A percentile compares a stretch with the other conserved stretches of the same genome.
Evolutionary conservation across 2,113 vertebrate genomes (phyloP).

Genomic region (Phaethon lepturus): DNA sequence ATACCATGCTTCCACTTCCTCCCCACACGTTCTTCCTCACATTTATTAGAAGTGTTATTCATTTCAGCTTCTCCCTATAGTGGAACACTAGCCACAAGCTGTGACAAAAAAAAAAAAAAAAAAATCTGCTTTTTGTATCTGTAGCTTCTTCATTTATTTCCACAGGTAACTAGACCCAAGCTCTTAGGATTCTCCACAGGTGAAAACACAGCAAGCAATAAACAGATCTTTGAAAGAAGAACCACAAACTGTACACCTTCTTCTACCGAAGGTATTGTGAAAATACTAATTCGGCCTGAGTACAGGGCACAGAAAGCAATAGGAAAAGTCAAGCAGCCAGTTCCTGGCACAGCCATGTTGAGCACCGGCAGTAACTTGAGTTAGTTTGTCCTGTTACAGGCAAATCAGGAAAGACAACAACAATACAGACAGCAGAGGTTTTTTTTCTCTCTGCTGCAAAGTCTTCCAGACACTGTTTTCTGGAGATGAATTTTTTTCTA

Average conservation of each 20-base stretch:
- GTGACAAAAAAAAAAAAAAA: not conserved
- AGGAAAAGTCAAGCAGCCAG: not conserved
- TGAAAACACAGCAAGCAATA: not conserved
- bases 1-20: not conserved
- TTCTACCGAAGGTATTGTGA: not conserved
- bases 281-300: not conserved
- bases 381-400: not conserved
- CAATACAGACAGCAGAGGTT: not conserved
- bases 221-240: not conserved
- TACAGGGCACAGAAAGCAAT: not conserved
- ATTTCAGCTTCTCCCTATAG: not conserved
- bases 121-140: not conserved
- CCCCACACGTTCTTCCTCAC: not conserved
- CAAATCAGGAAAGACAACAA: not conserved
- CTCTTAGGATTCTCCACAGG: not conserved
- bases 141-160: not conserved
- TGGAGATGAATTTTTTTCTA: not conserved
- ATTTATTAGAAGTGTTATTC: not conserved
- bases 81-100: not conserved
- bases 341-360: not conserved
- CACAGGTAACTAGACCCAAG: not conserved
- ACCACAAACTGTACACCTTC: not conserved
- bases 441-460: not conserved
- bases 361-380: not conserved
- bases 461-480: not conserved